Evolutionary conservation across 1,140 invertebrate species (phyloP).

Genomic region (Uloborus diversus): DNA sequence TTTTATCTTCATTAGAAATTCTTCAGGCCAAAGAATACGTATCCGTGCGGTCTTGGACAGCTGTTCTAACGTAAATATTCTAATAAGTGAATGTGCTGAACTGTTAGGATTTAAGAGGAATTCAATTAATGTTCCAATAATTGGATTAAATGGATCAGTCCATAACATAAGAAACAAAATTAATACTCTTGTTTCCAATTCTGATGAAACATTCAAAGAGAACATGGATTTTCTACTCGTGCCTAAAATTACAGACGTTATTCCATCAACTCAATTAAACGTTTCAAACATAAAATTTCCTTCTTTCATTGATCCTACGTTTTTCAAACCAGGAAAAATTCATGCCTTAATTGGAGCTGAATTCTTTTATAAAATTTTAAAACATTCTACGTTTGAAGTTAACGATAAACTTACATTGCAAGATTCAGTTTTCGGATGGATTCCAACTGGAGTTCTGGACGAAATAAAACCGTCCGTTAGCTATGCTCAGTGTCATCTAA

Average conservation of each 20-base stretch:
- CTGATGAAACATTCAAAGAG: neutral
- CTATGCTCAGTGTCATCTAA: neutral
- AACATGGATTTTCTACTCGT: neutral
- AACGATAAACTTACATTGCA: neutral
- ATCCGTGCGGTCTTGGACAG: neutral
- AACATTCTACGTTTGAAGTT: neutral
- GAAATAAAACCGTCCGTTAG: neutral
- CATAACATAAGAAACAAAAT: neutral
- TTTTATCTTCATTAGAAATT: neutral
- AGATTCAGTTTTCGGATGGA: neutral
- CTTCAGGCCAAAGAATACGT: neutral
- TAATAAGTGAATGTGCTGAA: neutral
- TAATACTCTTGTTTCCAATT: neutral
- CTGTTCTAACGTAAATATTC: neutral
- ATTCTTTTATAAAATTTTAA: neutral
- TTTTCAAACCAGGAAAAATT: constrained; percentile 16
- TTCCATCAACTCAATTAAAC: neutral
- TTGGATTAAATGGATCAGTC: neutral
- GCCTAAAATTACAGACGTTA: neutral
- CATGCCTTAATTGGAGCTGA: neutral
- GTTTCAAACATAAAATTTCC: neutral
- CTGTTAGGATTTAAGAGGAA: neutral
- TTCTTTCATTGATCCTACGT: neutral
- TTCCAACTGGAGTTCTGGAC: neutral
- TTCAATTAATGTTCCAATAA: neutral